These are phyloP conservation scores for Indicator maculatus DNA, from an alignment of 2,113 vertebrate genomes.

Conservation along the genomic window DNA sequence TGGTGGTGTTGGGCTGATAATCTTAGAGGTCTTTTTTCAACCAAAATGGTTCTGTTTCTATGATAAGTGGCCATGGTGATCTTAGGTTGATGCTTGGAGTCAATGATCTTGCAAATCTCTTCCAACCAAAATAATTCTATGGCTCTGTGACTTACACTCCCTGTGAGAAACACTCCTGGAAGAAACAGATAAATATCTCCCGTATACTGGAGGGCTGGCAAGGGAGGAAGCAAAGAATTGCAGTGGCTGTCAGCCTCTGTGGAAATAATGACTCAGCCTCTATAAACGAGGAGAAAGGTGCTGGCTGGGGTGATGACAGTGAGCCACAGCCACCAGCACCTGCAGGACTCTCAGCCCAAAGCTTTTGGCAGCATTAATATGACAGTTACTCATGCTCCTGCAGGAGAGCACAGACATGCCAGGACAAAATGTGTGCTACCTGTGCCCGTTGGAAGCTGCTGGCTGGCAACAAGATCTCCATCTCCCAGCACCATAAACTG, in stretches of 20 bases:
- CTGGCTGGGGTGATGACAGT: not conserved
- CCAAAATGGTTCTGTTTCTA: too few species aligned
- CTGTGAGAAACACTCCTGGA: not conserved
- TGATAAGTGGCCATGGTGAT: too few species aligned
- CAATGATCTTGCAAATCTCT: too few species aligned
- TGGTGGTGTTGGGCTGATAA: too few species aligned
- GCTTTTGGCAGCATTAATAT: not conserved
- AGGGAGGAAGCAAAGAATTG: not conserved
- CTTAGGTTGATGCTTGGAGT: too few species aligned
- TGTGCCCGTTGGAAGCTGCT: not conserved
- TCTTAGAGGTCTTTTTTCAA: too few species aligned
- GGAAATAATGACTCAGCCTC: not conserved
- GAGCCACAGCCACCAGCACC: not conserved
- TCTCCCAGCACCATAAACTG: not conserved
- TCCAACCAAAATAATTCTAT: too few species aligned
- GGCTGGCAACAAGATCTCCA: not conserved
- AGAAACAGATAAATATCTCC: not conserved
- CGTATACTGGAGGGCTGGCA: not conserved
- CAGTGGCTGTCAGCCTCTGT: not conserved
- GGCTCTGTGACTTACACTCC: not conserved
- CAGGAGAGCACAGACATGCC: not conserved
- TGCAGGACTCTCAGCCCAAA: not conserved
- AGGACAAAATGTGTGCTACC: not conserved
- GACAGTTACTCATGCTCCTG: not conserved
- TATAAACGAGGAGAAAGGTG: accelerated